Conservation (phyloP, 2,888 invertebrate genomes). For the Brenthis daphne region DNA sequence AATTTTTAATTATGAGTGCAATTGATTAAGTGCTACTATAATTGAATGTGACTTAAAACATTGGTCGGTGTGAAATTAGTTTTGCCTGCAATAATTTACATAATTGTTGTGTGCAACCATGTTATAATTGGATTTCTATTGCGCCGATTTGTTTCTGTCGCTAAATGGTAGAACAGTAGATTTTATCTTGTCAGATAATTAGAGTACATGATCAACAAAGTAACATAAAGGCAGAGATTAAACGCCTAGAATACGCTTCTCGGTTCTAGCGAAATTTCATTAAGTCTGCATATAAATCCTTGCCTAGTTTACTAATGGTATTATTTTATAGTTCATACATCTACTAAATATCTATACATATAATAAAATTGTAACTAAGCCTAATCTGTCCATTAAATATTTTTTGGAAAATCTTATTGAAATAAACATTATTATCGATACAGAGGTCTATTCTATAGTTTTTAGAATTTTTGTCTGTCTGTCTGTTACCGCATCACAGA, state of each 20-base stretch:
- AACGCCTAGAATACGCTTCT: conserved; percentile 11
- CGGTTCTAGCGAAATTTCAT: conserved; percentile 3
- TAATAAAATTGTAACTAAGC: too few species aligned
- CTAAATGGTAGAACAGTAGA: conserved; percentile 14
- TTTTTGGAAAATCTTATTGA: too few species aligned
- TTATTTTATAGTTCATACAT: neutral
- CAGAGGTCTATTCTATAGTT: too few species aligned
- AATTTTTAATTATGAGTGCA: conserved; percentile 27
- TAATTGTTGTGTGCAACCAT: conserved; percentile 56
- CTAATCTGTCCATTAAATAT: too few species aligned
- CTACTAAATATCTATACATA: neutral
- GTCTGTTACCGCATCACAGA: too few species aligned
- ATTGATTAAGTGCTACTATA: conserved; percentile 43
- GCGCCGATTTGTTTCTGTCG: conserved; percentile 62
- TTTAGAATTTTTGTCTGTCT: too few species aligned
- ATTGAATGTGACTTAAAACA: conserved; percentile 56
- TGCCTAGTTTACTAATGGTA: neutral
- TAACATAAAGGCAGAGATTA: conserved; percentile 14
- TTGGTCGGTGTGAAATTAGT: conserved; percentile 52
- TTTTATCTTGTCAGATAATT: conserved; percentile 23
- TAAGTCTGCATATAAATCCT: neutral
- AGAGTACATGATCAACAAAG: conserved; percentile 17
- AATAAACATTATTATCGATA: too few species aligned
- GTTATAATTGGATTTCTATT: conserved; percentile 64
- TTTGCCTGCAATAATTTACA: conserved; percentile 63